phyloP scores from a whole-genome alignment of 2,888 invertebrate species.

The Desoria tigrina region DNA sequence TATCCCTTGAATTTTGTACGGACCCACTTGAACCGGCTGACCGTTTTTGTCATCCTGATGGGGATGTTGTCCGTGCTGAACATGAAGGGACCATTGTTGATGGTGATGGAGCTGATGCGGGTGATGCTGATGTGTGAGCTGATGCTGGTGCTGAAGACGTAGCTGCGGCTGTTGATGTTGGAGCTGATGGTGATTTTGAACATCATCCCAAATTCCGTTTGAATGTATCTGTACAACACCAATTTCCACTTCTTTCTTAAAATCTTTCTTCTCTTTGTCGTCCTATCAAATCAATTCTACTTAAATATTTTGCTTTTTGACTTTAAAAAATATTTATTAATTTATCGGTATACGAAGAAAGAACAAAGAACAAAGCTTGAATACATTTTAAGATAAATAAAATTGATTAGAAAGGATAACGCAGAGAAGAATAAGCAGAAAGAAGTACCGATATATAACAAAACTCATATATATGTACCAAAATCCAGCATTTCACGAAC shows the following conservation, averaged over 20 bases:
- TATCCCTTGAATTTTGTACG: slow-evolving; percentile 55
- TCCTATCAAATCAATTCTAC: slow-evolving; percentile 38
- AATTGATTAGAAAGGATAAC: slow-evolving; percentile 7
- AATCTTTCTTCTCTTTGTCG: slow-evolving; percentile 52
- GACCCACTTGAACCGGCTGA: slow-evolving; percentile 54
- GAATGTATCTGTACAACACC: slow-evolving; percentile 60
- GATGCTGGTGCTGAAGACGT: slow-evolving; percentile 43
- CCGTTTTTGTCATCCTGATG: slow-evolving; percentile 50
- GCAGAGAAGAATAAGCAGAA: slow-evolving; percentile 11
- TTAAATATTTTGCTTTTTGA: no score
- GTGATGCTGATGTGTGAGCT: slow-evolving; percentile 53
- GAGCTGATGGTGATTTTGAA: slow-evolving; percentile 41
- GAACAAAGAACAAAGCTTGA: background rate
- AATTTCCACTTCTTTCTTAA: slow-evolving; percentile 59
- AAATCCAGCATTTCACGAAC: background rate
- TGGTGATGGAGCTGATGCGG: slow-evolving; percentile 28
- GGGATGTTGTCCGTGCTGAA: slow-evolving; percentile 26
- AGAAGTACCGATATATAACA: slow-evolving; percentile 8
- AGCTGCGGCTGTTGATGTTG: slow-evolving; percentile 42
- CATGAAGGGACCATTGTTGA: slow-evolving; percentile 4
- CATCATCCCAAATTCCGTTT: slow-evolving; percentile 74
- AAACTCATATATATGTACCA: background rate
- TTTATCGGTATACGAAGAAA: background rate
- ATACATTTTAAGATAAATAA: background rate
- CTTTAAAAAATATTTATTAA: slow-evolving; percentile 4